phyloP scores from a whole-genome alignment of 2,888 invertebrate genomes.

The Pemphredon lugubris region DNA sequence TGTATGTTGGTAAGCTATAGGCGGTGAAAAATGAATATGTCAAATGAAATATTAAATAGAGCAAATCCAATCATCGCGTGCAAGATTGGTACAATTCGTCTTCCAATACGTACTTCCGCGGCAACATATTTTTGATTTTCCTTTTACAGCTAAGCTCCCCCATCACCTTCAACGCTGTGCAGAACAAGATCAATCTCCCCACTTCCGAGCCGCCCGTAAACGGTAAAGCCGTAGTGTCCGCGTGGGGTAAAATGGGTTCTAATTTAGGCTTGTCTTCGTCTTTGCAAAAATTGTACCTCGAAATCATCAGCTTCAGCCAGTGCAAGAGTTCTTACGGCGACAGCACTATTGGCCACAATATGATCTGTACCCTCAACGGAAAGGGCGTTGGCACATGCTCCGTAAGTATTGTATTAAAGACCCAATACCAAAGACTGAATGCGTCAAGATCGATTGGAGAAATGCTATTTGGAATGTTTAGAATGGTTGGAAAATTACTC shows the following conservation, averaged over 20 bases:
- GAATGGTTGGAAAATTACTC: no score
- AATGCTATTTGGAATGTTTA: no score
- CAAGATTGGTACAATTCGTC: no score
- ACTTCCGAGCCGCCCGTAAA: background rate
- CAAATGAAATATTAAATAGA: no score
- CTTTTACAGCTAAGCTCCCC: slow-evolving; percentile 25
- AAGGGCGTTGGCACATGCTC: no score
- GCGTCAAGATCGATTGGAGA: no score
- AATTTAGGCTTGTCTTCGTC: background rate
- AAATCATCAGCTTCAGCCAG: slow-evolving; percentile 8
- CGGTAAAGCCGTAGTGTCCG: slow-evolving; percentile 20
- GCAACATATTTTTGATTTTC: background rate
- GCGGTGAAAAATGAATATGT: no score
- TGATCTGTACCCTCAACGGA: no score
- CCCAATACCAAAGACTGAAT: no score
- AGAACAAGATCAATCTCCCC: slow-evolving; percentile 4
- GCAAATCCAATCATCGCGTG: background rate
- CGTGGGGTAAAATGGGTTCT: slow-evolving; percentile 36
- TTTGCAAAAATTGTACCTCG: slow-evolving; percentile 27
- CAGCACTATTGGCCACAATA: background rate
- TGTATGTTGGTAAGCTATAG: background rate
- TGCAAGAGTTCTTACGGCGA: background rate
- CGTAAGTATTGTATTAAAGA: background rate
- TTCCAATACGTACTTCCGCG: no score
- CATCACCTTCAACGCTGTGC: slow-evolving; percentile 21